These are phyloP conservation scores for human (Homo sapiens) DNA, from an alignment of 2,113 vertebrate species.

Conservation along the genomic window GRCh38 chr19:20003501-20004000, in stretches of 20 bases:
- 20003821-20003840: not conserved
- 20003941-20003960: not conserved
- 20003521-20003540: too few relatives aligned
- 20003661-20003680: too few relatives aligned
- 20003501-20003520: too few relatives aligned
- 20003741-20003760: not conserved
- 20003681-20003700: rapidly evolving
- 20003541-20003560: too few relatives aligned
- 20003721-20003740: not conserved
- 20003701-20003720: too few relatives aligned
- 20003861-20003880: not conserved
- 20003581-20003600: too few relatives aligned
- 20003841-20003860: not conserved
- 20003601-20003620: too few relatives aligned
- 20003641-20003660: too few relatives aligned
- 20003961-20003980: not conserved
- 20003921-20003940: not conserved
- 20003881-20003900: not conserved
- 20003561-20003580: rapidly evolving
- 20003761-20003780: not conserved
- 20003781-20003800: not conserved
- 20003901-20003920: not conserved
- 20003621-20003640: too few relatives aligned
- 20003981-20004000: not conserved
- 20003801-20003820: not conserved